Evolutionary conservation across 2,113 vertebrate genomes (phyloP).

Genomic region (Mustelus asterias): DNA sequence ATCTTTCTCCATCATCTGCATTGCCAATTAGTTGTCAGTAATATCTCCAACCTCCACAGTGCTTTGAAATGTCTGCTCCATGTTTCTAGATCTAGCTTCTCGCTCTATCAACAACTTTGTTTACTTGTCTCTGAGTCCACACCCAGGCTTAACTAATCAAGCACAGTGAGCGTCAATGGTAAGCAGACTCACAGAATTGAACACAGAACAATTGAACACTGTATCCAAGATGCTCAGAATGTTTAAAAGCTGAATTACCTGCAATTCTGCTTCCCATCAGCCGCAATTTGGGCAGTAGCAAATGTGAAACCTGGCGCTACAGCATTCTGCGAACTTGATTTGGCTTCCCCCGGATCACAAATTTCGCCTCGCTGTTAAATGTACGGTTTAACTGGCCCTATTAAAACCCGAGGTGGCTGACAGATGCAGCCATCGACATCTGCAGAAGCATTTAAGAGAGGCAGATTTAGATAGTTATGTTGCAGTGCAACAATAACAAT

Average conservation of each 20-base stretch:
- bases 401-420: neutral
- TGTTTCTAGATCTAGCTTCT: neutral
- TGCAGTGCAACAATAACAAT: neutral
- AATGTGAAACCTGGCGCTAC: neutral
- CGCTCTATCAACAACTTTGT: neutral
- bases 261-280: neutral
- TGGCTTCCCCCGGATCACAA: neutral
- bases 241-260: neutral
- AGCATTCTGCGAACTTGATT: neutral
- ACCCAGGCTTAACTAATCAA: neutral
- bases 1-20: neutral
- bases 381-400: neutral
- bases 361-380: neutral
- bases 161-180: neutral
- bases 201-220: neutral
- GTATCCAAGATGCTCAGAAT: neutral
- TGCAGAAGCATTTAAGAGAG: neutral
- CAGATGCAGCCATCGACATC: neutral
- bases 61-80: neutral
- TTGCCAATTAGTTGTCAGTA: neutral
- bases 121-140: neutral
- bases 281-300: neutral
- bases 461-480: neutral
- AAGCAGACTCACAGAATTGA: neutral
- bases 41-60: neutral